Base-by-base conservation (phyloP, 2,888 invertebrate species). In the Tyria jacobaeae region DNA sequence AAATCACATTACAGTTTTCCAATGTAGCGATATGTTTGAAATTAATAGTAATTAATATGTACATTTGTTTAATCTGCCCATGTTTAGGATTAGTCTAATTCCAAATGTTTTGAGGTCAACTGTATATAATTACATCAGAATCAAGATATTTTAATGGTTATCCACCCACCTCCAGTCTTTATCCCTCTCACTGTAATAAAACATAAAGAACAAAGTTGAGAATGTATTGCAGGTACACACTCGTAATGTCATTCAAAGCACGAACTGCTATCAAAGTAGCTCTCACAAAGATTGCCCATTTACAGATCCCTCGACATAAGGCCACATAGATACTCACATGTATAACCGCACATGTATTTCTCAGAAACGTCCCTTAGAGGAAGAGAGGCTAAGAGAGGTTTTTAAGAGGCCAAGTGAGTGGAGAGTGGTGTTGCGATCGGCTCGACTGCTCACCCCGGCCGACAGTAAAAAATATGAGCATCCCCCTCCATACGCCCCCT, bases 401-500 rank as follows among this genome's bases (percentile, higher is more conserved):
- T 92, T 93, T 93, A 91, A 92, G 90, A 89, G 92, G 90, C 88
- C 89, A 86, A 88, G 83, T 82, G 88, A 90, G 93, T 94, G 93
- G 93, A 93, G 92, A 93, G 91, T 83, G 86, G 75, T 94, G 94
- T 94, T 81, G 89, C 93, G 94, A 93, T 94, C 90, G 89, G 93
- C 94, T 93, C 82, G 88, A 88, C 82, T 93, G 93, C 93, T 92
- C 94, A 93, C 91, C 94, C 94, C 89, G 88, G 85, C 68, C 89
- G 93, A 94, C 93, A 92, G 92, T 92, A 93, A 94, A 93, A 94
- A 93, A 94, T 94, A 92, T 93, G 92, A 92, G 90, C 90, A 92
- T 92, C 92, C 87, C 89, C 86, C 86, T 79, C 51, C 70, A 62
- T 70, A 79, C 77, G 74, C 76, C 79, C 69, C 82, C 75, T 71